Conservation (phyloP, 2,113 vertebrate species). For the Lepus europaeus region DNA sequence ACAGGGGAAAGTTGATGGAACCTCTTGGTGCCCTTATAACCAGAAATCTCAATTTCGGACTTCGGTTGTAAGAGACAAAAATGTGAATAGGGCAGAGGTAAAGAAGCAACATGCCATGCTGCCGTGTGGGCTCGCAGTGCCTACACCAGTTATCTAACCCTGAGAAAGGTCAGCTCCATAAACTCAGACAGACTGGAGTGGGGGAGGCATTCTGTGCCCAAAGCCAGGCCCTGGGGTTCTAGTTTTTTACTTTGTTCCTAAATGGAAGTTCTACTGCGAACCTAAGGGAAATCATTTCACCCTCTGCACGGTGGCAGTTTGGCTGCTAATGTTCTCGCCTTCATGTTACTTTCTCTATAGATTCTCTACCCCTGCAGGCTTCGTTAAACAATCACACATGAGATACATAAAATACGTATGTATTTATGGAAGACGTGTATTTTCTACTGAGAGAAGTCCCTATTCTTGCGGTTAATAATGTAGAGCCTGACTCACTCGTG, state of each 20-base stretch:
- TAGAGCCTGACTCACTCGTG: conserved; percentile 84
- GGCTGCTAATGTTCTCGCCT: conserved; percentile 5
- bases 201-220: neutral
- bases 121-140: neutral
- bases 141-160: neutral
- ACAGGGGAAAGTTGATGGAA: conserved; percentile 72
- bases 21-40: conserved; percentile 60
- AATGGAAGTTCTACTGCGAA: neutral
- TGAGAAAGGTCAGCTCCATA: neutral
- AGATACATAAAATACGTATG: conserved; percentile 57
- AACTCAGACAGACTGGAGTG: neutral
- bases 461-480: conserved; percentile 83
- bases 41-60: conserved; percentile 60
- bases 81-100: conserved; percentile 76
- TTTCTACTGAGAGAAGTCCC: conserved; percentile 50
- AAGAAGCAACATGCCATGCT: neutral
- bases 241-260: neutral
- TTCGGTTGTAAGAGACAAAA: conserved; percentile 53
- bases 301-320: neutral
- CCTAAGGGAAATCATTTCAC: conserved; percentile 32
- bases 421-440: conserved; percentile 36
- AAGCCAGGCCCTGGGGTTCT: neutral
- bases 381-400: neutral
- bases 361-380: neutral
- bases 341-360: neutral